phyloP scores from a whole-genome alignment of 2,797 vertebrate species.

The Alouatta caraya region DNA sequence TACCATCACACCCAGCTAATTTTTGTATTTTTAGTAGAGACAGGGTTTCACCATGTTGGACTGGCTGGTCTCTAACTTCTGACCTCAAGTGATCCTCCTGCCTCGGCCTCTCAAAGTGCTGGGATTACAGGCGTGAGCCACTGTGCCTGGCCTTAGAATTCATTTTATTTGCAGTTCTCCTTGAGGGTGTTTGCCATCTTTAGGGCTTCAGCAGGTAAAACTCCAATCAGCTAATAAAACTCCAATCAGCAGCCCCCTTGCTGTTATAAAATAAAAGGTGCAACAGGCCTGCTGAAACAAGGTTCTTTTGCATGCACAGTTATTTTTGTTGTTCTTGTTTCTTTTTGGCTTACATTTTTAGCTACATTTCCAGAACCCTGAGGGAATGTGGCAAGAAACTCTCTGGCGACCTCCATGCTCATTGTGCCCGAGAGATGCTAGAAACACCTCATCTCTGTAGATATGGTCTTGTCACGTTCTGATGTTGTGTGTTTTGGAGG shows the following conservation, averaged over 20 bases:
- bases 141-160: background rate
- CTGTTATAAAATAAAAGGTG: background rate
- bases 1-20: background rate
- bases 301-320: background rate
- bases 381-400: background rate
- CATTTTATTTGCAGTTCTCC: rapidly evolving
- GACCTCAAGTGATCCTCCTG: background rate
- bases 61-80: background rate
- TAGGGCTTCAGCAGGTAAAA: background rate
- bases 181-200: background rate
- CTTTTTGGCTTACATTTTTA: background rate
- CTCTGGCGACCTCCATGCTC: background rate
- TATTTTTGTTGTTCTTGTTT: background rate
- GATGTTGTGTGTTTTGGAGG: background rate
- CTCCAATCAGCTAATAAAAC: background rate
- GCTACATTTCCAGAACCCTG: background rate
- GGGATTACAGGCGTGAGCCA: background rate
- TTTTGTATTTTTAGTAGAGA: background rate
- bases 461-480: background rate
- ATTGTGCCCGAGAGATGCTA: background rate
- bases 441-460: no score
- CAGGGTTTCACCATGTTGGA: background rate
- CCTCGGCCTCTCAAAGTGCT: background rate
- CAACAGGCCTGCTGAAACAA: background rate
- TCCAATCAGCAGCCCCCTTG: background rate